Conservation (phyloP, 2,888 invertebrate species). For the Iselma pallidipennis region DNA sequence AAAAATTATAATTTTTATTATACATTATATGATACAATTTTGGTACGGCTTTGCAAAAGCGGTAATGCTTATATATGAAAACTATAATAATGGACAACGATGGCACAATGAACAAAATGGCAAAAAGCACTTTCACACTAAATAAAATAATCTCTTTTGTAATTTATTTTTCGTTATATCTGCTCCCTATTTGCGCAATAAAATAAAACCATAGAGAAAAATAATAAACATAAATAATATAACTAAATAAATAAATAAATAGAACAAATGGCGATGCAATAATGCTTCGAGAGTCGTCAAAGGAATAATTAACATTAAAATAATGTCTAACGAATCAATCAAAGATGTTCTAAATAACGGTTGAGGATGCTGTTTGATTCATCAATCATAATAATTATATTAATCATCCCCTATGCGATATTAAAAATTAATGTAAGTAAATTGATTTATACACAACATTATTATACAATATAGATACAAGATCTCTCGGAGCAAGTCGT, state of each 20-base stretch:
- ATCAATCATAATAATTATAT: constrained; percentile 14
- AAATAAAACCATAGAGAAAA: constrained; percentile 32
- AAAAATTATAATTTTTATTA: constrained; percentile 49
- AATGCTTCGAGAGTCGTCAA: constrained; percentile 26
- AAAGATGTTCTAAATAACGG: constrained; percentile 31
- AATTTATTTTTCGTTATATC: constrained; percentile 39
- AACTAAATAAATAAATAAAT: constrained; percentile 24
- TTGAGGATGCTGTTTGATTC: constrained; percentile 44
- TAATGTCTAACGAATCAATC: constrained; percentile 23
- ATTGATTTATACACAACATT: constrained; percentile 46
- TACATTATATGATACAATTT: constrained; percentile 49
- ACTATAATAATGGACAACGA: constrained; percentile 51
- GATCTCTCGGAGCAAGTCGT: constrained; percentile 52
- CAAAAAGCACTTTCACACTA: constrained; percentile 55
- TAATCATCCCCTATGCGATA: constrained; percentile 29
- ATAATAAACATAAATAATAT: not conserved
- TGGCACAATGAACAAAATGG: constrained; percentile 51
- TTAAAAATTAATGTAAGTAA: constrained; percentile 45
- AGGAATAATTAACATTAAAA: constrained; percentile 16
- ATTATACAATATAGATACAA: constrained; percentile 45
- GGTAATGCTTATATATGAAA: constrained; percentile 42
- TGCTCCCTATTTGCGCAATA: constrained; percentile 43
- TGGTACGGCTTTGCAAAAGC: constrained; percentile 48
- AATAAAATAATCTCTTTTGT: constrained; percentile 50
- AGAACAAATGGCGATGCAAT: constrained; percentile 25